Percentiles rank a stretch among this genome's conserved stretches.
phyloP scores from a whole-genome alignment of 2,113 vertebrate genomes.

The Phyllopteryx taeniolatus region DNA sequence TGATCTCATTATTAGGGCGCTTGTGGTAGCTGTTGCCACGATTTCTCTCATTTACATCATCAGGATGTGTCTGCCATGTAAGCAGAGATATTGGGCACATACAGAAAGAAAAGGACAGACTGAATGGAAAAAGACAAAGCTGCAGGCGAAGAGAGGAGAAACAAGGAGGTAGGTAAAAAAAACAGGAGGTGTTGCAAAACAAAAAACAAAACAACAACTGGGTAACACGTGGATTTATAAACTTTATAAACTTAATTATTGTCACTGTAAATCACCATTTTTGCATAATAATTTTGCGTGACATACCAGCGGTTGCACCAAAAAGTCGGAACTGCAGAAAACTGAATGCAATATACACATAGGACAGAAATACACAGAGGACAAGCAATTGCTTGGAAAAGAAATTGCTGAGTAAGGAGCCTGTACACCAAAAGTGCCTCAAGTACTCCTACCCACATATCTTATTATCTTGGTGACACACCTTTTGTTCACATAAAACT shows the following conservation, averaged over 20 bases:
- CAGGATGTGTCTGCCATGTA: constrained; percentile 44
- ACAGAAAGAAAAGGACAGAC: constrained; percentile 16
- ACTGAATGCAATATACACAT: background rate
- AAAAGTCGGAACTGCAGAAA: background rate
- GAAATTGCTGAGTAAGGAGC: background rate
- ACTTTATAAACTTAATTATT: background rate
- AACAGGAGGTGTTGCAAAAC: too few species aligned
- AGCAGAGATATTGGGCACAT: constrained; percentile 32
- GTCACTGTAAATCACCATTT: background rate
- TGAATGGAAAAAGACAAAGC: constrained; percentile 6
- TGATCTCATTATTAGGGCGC: constrained; percentile 41
- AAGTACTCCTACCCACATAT: background rate
- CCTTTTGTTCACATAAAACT: background rate
- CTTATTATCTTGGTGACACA: background rate
- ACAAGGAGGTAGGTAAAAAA: constrained; percentile 3
- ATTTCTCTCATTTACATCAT: constrained; percentile 67
- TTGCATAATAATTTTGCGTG: background rate
- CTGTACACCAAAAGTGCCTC: background rate
- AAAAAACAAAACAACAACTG: background rate
- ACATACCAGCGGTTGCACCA: background rate
- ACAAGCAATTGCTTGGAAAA: background rate
- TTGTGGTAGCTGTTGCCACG: constrained; percentile 29
- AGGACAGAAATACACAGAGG: background rate
- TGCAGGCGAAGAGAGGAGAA: background rate
- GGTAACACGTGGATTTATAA: background rate